Evolutionary conservation across 2,113 vertebrate genomes (phyloP).

Genomic region (Macrotus californicus): DNA sequence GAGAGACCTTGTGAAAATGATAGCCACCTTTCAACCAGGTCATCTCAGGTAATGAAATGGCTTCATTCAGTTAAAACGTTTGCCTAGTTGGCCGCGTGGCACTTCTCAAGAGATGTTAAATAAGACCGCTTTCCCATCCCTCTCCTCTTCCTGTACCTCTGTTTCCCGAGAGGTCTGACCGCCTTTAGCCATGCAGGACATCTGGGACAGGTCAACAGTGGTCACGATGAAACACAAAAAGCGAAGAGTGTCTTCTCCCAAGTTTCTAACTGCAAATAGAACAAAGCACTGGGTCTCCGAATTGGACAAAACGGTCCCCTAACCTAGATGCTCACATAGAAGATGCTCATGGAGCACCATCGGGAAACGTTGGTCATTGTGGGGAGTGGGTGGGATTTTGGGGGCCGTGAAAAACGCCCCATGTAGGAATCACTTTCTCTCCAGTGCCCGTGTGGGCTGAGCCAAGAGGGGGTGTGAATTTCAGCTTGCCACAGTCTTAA

Average conservation of each 20-base stretch:
- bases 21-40: not conserved
- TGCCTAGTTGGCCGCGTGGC: not conserved
- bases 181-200: not conserved
- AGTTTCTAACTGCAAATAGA: not conserved
- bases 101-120: not conserved
- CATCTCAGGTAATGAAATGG: not conserved
- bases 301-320: not conserved
- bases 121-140: not conserved
- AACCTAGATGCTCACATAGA: not conserved
- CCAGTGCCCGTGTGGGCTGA: not conserved
- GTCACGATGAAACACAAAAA: not conserved
- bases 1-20: not conserved
- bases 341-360: not conserved
- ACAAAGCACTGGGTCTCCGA: not conserved
- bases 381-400: not conserved
- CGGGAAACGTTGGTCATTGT: not conserved
- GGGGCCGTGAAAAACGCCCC: not conserved
- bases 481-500: not conserved
- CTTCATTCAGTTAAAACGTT: not conserved
- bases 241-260: not conserved
- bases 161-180: not conserved
- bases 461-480: not conserved
- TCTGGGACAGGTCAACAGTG: not conserved
- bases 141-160: not conserved
- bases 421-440: not conserved